Conservation (phyloP, 2,113 vertebrate genomes). For the Brienomyrus brachyistius region DNA sequence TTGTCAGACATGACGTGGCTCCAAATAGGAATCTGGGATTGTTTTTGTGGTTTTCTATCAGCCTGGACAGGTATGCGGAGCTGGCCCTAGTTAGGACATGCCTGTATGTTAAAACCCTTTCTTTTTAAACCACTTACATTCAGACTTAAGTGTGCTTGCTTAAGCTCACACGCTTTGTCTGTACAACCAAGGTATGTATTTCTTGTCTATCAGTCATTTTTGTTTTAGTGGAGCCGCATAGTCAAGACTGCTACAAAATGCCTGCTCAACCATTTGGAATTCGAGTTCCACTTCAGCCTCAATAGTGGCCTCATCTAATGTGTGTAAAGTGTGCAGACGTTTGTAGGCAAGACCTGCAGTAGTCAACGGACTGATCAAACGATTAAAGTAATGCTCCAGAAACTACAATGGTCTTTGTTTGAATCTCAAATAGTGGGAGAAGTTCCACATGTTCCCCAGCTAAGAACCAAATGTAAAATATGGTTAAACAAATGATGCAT, state of each 20-base stretch:
- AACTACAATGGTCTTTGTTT: neutral
- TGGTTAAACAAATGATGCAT: neutral
- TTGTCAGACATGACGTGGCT: neutral
- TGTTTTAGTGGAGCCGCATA: neutral
- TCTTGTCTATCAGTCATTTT: neutral
- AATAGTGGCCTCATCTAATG: neutral
- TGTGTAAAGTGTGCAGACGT: neutral
- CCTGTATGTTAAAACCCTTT: neutral
- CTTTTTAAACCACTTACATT: neutral
- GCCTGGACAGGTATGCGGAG: neutral
- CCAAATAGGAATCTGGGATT: neutral
- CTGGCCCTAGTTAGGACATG: neutral
- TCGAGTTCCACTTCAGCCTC: neutral
- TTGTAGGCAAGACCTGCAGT: neutral
- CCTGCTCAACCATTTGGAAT: neutral
- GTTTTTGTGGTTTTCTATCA: neutral
- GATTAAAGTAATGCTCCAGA: neutral
- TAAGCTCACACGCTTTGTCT: neutral
- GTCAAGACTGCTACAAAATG: neutral
- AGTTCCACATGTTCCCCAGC: neutral
- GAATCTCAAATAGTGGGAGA: neutral
- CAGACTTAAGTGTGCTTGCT: neutral
- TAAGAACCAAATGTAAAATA: neutral
- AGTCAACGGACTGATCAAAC: neutral
- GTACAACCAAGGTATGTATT: neutral